Conservation (phyloP, 2,113 vertebrate genomes). For the Epinephelus moara region DNA sequence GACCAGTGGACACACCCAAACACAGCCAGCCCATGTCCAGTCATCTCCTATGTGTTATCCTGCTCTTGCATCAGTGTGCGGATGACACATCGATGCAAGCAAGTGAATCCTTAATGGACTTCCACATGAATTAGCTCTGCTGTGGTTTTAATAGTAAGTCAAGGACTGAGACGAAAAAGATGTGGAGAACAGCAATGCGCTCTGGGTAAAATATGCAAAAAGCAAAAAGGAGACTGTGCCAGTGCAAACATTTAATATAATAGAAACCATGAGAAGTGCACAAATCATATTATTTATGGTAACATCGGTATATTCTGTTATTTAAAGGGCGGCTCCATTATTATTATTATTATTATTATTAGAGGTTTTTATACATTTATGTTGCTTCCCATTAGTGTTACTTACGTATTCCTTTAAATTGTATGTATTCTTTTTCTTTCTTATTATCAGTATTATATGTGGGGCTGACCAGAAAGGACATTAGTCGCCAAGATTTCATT, state of each 20-base stretch:
- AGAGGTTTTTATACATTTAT: no score
- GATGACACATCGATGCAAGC: slow-evolving; percentile 10
- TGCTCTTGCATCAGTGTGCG: slow-evolving; percentile 18
- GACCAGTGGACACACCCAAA: background rate
- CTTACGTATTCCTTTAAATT: no score
- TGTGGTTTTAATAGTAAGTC: slow-evolving; percentile 18
- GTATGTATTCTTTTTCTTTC: no score
- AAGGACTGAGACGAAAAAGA: background rate
- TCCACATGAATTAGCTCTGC: slow-evolving; percentile 21
- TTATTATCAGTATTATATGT: no score
- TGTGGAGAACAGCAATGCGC: no score
- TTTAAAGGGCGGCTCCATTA: no score
- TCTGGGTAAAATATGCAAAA: background rate
- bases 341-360: no score
- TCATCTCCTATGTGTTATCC: slow-evolving; percentile 2
- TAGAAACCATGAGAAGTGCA: background rate
- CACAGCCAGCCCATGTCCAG: background rate
- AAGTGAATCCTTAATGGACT: slow-evolving; percentile 18
- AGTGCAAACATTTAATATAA: background rate
- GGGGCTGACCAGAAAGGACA: no score
- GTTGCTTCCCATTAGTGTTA: no score
- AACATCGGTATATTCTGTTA: background rate
- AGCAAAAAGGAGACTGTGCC: background rate
- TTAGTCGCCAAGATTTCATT: no score
- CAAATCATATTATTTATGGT: background rate